A percentile compares a stretch with the other conserved stretches of the same genome.
phyloP scores from a whole-genome alignment of 2,113 vertebrate genomes.

The Columba livia region DNA sequence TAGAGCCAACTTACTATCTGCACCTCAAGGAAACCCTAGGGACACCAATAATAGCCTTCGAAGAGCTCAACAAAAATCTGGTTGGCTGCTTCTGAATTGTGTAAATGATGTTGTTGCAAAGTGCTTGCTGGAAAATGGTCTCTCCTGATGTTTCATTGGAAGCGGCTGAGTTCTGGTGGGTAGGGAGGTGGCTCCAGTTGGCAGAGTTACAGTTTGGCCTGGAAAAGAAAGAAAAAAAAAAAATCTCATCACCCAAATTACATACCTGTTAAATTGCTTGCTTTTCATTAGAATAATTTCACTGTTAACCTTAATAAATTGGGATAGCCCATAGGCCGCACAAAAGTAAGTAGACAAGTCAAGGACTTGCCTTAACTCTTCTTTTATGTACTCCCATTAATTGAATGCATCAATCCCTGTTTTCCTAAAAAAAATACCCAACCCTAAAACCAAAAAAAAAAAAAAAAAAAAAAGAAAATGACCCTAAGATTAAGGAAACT shows the following conservation, averaged over 20 bases:
- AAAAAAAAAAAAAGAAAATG: background rate
- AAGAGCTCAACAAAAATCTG: background rate
- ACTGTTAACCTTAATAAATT: background rate
- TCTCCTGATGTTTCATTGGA: background rate
- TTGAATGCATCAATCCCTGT: background rate
- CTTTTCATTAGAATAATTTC: background rate
- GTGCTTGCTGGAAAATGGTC: background rate
- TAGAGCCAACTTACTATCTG: background rate
- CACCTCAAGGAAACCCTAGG: constrained; percentile 8
- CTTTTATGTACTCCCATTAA: background rate
- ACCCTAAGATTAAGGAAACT: background rate
- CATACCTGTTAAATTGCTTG: background rate
- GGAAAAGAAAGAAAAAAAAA: background rate
- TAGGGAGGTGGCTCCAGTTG: background rate
- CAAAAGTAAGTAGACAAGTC: background rate
- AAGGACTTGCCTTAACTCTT: background rate
- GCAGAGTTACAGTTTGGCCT: background rate
- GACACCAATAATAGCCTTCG: background rate
- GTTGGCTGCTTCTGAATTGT: background rate
- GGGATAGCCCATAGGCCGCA: background rate
- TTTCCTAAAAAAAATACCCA: background rate
- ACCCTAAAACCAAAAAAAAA: background rate
- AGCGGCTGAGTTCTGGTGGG: background rate
- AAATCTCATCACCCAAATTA: background rate
- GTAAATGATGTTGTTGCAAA: background rate